Conservation (phyloP, 2,113 vertebrate species). For the Notothenia coriiceps region DNA sequence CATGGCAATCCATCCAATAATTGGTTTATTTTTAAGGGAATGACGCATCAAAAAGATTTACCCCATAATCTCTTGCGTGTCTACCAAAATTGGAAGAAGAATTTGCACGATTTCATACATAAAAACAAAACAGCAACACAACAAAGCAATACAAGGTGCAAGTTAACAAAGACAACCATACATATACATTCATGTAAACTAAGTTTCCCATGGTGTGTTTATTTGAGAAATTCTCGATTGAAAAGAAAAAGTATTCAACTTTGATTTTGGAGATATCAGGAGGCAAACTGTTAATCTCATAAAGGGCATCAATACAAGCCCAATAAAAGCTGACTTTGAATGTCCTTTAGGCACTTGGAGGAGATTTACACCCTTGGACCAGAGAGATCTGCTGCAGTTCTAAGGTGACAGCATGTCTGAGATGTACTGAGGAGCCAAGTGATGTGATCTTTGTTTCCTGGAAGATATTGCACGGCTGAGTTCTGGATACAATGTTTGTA, state of each 20-base stretch:
- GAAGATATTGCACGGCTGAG: too few relatives aligned
- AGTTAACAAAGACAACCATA: too few relatives aligned
- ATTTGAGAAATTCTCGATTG: too few relatives aligned
- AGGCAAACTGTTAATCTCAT: neutral
- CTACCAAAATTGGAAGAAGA: too few relatives aligned
- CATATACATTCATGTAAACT: too few relatives aligned
- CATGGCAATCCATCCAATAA: neutral
- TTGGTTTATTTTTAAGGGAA: neutral
- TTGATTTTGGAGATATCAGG: neutral
- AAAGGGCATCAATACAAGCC: neutral
- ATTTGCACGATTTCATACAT: too few relatives aligned
- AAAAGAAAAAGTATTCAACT: too few relatives aligned
- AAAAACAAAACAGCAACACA: too few relatives aligned
- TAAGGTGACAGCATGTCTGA: constrained; percentile 2
- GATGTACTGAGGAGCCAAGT: neutral
- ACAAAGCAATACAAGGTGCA: too few relatives aligned
- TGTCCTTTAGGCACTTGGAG: neutral
- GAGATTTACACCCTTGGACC: neutral
- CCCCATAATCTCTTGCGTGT: too few relatives aligned
- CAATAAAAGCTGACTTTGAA: neutral
- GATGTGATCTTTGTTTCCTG: neutral
- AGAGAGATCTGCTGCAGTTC: neutral
- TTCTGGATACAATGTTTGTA: neutral
- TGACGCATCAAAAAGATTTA: too few relatives aligned
- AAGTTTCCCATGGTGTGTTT: too few relatives aligned